A percentile compares a stretch with the other conserved stretches of the same genome.
Conservation (phyloP, 2,797 vertebrate genomes). For the Clangula hyemalis region DNA sequence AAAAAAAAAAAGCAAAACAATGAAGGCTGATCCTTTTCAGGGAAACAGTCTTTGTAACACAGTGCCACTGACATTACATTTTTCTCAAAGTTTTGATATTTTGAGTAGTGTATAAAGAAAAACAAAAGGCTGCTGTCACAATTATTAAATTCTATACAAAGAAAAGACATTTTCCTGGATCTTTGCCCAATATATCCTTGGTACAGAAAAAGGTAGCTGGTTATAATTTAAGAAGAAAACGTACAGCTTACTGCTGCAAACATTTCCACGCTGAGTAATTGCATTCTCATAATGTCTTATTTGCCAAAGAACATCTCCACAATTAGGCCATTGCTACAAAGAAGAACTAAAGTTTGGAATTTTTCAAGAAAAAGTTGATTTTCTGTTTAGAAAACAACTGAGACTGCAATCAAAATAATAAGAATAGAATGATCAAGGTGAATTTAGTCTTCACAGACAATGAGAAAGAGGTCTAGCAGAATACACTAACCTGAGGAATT, state of each 20-base stretch:
- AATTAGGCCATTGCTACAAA: not conserved
- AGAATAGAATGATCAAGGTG: not conserved
- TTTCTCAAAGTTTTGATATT: conserved; percentile 14
- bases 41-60: not conserved
- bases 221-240: conserved; percentile 26
- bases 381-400: not conserved
- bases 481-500: not conserved
- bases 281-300: not conserved
- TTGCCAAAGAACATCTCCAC: not conserved
- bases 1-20: not conserved
- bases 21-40: not conserved
- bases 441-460: not conserved
- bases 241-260: not conserved
- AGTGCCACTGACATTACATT: not conserved
- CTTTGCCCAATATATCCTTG: not conserved
- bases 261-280: not conserved
- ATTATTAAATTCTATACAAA: not conserved
- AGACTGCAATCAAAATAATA: not conserved
- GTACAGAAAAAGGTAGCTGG: not conserved
- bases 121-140: not conserved
- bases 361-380: not conserved
- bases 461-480: not conserved
- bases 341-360: not conserved
- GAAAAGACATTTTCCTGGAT: conserved; percentile 21
- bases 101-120: conserved; percentile 3